phyloP scores from a whole-genome alignment of 2,797 vertebrate species.

The Arrhamphus sclerolepis region DNA sequence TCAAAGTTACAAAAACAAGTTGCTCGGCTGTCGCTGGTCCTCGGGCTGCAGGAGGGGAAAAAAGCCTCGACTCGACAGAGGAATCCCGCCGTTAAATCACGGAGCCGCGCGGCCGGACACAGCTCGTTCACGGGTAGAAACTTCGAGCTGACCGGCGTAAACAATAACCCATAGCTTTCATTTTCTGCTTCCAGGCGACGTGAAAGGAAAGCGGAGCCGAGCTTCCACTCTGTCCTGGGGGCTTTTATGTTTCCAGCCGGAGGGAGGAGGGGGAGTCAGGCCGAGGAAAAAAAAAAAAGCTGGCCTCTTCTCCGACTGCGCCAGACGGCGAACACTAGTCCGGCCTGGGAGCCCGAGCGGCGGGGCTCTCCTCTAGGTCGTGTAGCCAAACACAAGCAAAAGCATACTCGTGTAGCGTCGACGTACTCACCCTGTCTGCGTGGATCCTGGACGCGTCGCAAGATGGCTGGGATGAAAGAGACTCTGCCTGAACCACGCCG shows the following conservation, averaged over 20 bases:
- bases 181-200: conserved; percentile 11
- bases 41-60: conserved; percentile 32
- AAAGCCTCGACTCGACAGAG: conserved; percentile 37
- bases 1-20: conserved; percentile 76
- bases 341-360: conserved; percentile 62
- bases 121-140: conserved; percentile 48
- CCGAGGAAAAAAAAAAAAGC: conserved; percentile 50
- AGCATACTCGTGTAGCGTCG: conserved; percentile 39
- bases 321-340: conserved; percentile 65
- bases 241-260: conserved; percentile 47
- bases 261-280: conserved; percentile 41
- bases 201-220: conserved; percentile 31
- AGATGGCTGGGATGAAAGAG: background rate
- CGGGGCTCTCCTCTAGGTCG: conserved; percentile 29
- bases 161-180: conserved; percentile 23
- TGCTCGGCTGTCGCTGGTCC: conserved; percentile 30
- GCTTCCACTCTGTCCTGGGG: conserved; percentile 38
- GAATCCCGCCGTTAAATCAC: conserved; percentile 56
- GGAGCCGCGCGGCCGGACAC: conserved; percentile 39
- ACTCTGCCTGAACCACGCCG: conserved; percentile 23
- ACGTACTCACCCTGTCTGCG: conserved; percentile 58
- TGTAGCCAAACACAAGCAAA: conserved; percentile 30
- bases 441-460: background rate
- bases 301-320: conserved; percentile 73
- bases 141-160: conserved; percentile 39